Base-by-base conservation (phyloP, 1,140 invertebrate genomes). In the Ostrea edulis region DNA sequence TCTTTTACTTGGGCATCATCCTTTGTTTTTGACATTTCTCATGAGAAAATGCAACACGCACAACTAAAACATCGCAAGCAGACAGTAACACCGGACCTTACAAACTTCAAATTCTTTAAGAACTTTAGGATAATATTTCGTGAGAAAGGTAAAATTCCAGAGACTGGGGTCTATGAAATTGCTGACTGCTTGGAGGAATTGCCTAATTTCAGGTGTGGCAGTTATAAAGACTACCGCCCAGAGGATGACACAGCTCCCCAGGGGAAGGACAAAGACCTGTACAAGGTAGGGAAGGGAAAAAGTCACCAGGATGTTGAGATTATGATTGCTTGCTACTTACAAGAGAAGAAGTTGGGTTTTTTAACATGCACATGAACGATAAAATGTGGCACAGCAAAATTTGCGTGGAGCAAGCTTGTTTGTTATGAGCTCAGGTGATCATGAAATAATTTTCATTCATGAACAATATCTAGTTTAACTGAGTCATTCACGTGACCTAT, bases 181-280 rank as follows among this genome's bases (percentile, higher is more conserved):
- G 20, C 83, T 85, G 51, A 52, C 17, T 85, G 83, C 62, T 20
- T 85, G 17, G 83, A 85, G 83, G 53, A 85, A 62, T 44, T 85
- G 29, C 83, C 83, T 55, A 8, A 55, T 89, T 81, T 25, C 85
- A 91, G 88, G 90, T 89, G 88, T 81, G 84, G 84, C n/a, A 54
- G 62, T 7, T 91, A 89, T 58, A 86, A 91, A 52, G 86, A 88
- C 8, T 89, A 86, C 29, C 58, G 68, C 8, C 82, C 81, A 14
- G 87, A 91, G 2, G 87, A 86, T 20, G 71, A 68, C 14, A 85
- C 82, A 51, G 55, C 29, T 4, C 71, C 65, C 11, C 35, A 85
- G 20, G 87, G 86, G n/a, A 88, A 88, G 29, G 90, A 89, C 22
- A 88, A 65, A 77, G 89, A 89, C 58, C 65, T 91, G 12, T 89